These are phyloP conservation scores for western clawed frog (Xenopus tropicalis) DNA, from an alignment of 2,113 vertebrate genomes.

Conservation along the genomic window DNA sequence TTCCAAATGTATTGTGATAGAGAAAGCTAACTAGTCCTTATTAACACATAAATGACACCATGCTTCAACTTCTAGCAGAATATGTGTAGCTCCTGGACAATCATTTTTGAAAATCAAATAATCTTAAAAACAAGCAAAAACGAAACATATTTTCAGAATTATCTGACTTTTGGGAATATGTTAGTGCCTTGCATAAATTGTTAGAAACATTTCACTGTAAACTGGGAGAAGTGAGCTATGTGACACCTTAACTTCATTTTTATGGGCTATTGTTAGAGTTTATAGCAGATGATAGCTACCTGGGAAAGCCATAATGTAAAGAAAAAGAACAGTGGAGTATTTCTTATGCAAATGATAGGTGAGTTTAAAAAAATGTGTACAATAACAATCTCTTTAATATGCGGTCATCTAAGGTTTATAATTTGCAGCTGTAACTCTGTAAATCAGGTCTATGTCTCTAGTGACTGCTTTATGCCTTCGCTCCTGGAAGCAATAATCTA, in stretches of 20 bases:
- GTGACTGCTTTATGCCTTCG: neutral
- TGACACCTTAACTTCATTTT: neutral
- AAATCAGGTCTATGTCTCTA: neutral
- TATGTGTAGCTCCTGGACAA: too few relatives aligned
- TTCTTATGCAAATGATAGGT: neutral
- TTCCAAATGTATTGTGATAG: too few relatives aligned
- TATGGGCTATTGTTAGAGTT: neutral
- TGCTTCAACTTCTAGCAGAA: too few relatives aligned
- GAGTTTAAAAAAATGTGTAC: neutral
- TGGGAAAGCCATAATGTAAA: neutral
- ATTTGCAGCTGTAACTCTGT: constrained; percentile 16
- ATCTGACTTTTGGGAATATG: too few relatives aligned
- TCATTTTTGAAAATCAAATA: too few relatives aligned
- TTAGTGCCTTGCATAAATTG: neutral
- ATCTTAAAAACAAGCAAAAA: too few relatives aligned
- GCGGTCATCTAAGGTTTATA: constrained; percentile 26
- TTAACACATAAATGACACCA: too few relatives aligned
- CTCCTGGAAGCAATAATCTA: constrained; percentile 1
- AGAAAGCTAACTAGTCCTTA: too few relatives aligned
- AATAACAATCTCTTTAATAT: constrained; percentile 12
- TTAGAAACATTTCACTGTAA: neutral
- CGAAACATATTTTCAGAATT: too few relatives aligned
- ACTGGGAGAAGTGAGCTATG: neutral
- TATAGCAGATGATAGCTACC: neutral
- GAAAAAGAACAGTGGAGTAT: neutral